These are phyloP conservation scores for Drosophila orena DNA, from an alignment of 1,140 invertebrate genomes.

Conservation along the genomic window DNA sequence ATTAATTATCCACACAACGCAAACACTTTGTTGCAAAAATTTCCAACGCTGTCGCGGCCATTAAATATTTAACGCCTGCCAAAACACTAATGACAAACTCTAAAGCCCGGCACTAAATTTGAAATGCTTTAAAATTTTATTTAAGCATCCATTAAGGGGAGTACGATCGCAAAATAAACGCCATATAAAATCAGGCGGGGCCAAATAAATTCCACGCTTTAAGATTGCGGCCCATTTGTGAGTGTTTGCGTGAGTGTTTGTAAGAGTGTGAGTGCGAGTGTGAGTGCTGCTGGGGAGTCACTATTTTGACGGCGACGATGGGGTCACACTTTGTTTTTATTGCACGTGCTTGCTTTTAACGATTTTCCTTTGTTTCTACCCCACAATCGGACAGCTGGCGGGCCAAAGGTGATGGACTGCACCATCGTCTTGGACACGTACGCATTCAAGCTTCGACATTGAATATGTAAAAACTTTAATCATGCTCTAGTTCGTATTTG, in stretches of 20 bases:
- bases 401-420: neutral
- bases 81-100: conserved; percentile 82
- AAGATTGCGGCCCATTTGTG: conserved; percentile 45
- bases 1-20: conserved; percentile 77
- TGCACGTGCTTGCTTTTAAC: conserved; percentile 65
- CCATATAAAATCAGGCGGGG: conserved; percentile 72
- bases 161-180: conserved; percentile 64
- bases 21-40: conserved; percentile 75
- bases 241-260: neutral
- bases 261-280: conserved; percentile 10
- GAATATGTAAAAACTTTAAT: too few species aligned
- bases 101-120: conserved; percentile 77
- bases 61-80: conserved; percentile 82
- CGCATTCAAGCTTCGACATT: neutral
- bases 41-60: conserved; percentile 44
- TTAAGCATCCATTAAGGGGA: conserved; percentile 75
- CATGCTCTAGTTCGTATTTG: neutral
- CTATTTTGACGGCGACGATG: conserved; percentile 30
- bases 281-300: conserved; percentile 29
- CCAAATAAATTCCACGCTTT: conserved; percentile 77
- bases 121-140: conserved; percentile 79
- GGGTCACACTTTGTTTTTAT: conserved; percentile 77
- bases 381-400: conserved; percentile 8
- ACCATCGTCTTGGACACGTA: neutral
- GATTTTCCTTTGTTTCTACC: conserved; percentile 32